Evolutionary conservation across 2,113 vertebrate species (phyloP).

Genomic region (Chloropsis hardwickii): DNA sequence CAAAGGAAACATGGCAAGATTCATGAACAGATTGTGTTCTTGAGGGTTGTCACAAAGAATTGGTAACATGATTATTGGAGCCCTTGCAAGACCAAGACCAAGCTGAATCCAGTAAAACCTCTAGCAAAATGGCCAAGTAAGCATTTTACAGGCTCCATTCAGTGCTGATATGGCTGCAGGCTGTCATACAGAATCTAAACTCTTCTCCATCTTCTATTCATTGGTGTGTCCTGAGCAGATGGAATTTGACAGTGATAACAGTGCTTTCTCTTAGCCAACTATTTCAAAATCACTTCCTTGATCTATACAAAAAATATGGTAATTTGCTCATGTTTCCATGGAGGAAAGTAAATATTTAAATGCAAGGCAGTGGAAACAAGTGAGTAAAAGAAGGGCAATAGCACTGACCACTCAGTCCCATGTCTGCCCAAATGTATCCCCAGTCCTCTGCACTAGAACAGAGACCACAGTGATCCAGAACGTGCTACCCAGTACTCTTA

Average conservation of each 20-base stretch:
- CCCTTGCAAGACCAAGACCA: conserved; percentile 16
- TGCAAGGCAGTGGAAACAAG: background rate
- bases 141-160: conserved; percentile 23
- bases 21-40: background rate
- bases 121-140: background rate
- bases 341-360: background rate
- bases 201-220: conserved; percentile 40
- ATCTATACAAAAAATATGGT: background rate
- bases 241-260: conserved; percentile 47
- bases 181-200: conserved; percentile 24
- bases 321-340: background rate
- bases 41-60: background rate
- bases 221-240: conserved; percentile 27
- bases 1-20: background rate
- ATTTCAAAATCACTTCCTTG: background rate
- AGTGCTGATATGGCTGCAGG: conserved; percentile 8
- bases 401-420: background rate
- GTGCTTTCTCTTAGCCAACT: conserved; percentile 9
- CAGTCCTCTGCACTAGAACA: background rate
- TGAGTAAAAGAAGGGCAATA: background rate
- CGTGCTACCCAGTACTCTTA: background rate
- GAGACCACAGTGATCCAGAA: background rate
- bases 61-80: background rate
- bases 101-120: conserved; percentile 17
- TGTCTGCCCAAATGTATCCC: background rate